Evolutionary conservation across 2,888 invertebrate species (phyloP).

Genomic region (Sympetrum striolatum): DNA sequence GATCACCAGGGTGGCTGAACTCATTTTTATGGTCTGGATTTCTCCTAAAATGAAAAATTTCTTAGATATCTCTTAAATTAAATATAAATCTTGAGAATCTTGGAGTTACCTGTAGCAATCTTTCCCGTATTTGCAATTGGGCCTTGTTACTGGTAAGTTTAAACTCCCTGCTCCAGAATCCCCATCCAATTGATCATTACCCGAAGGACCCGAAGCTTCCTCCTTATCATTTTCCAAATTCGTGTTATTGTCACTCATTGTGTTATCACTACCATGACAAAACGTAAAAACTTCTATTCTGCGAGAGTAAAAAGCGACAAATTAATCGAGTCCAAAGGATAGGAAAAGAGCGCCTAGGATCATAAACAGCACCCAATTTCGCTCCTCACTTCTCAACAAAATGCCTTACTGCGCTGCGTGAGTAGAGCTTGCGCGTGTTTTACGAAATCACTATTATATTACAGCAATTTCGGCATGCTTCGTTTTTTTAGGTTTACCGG

Average conservation of each 20-base stretch:
- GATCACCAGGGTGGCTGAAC: slow-evolving; percentile 19
- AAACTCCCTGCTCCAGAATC: background rate
- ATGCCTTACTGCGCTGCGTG: no score
- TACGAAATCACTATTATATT: background rate
- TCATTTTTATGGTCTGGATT: background rate
- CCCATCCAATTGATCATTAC: background rate
- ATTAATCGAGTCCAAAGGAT: no score
- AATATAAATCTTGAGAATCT: background rate
- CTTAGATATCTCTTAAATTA: background rate
- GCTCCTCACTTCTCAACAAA: no score
- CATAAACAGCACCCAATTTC: no score
- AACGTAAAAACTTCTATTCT: no score
- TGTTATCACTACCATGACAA: no score
- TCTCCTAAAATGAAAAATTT: background rate
- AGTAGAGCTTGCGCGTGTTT: background rate
- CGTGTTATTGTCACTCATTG: background rate
- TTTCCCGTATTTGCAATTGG: background rate
- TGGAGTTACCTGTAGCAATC: background rate
- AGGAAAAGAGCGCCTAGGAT: no score
- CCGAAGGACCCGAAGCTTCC: background rate
- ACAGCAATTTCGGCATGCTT: background rate
- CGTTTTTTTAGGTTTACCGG: background rate
- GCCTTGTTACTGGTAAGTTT: background rate
- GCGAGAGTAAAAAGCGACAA: no score
- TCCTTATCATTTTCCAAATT: background rate